phyloP scores from a whole-genome alignment of 1,140 invertebrate species.

The Zaprionus taronus region DNA sequence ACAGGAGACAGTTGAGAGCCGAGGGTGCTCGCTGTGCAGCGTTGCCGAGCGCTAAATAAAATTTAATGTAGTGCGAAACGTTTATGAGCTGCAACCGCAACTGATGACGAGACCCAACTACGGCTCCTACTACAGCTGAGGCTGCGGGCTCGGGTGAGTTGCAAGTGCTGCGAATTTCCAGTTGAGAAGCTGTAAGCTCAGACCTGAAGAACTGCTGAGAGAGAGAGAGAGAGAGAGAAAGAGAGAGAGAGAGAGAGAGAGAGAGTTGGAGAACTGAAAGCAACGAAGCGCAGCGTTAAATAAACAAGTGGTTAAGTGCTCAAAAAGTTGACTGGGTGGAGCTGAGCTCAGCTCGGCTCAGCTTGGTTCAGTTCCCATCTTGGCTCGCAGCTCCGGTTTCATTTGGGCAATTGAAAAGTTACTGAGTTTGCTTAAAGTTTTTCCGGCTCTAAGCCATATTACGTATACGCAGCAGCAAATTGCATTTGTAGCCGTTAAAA shows the following conservation, averaged over 20 bases:
- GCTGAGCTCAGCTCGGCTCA: constrained; percentile 19
- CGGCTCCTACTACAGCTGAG: neutral
- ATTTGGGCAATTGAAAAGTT: constrained; percentile 70
- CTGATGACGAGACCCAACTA: constrained; percentile 40
- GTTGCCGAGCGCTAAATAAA: constrained; percentile 64
- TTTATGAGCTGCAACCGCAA: constrained; percentile 81
- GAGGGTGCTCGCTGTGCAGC: neutral
- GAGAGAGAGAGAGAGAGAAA: neutral
- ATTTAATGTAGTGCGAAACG: constrained; percentile 82
- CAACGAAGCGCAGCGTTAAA: constrained; percentile 77
- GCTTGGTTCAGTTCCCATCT: constrained; percentile 11
- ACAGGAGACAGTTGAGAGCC: constrained; percentile 23
- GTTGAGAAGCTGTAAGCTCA: constrained; percentile 41
- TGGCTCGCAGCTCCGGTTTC: constrained; percentile 46
- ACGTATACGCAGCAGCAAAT: constrained; percentile 55
- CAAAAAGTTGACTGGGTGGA: constrained; percentile 58
- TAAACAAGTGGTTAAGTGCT: constrained; percentile 79
- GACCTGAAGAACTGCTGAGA: neutral
- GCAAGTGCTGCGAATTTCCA: constrained; percentile 17
- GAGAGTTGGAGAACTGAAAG: constrained; percentile 18
- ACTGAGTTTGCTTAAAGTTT: constrained; percentile 38
- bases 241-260: neutral
- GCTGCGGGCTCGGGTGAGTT: neutral
- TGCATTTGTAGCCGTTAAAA: constrained; percentile 33
- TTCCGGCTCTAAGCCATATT: constrained; percentile 22